Evolutionary conservation across 2,113 vertebrate species (phyloP), one percentile per base, ranked within the genome.

Genomic region (Terrapene triunguis): DNA sequence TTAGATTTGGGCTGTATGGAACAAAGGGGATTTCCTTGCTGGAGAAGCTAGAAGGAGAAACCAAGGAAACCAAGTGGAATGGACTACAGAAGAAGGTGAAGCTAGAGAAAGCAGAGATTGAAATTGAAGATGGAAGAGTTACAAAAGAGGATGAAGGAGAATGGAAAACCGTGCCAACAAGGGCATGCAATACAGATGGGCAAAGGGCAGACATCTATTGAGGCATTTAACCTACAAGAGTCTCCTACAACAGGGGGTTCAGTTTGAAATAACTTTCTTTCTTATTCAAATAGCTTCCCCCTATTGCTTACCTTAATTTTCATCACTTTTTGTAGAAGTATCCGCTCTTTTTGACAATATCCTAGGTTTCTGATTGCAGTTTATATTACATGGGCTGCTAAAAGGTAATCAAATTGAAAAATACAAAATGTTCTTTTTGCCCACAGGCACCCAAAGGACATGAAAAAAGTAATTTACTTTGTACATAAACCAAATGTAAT

Each of bases 381-480:
- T 96, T 89, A 50, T 92, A 89, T 95, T 96, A 80, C 44, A 92
- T 80, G 79, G 81, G 59, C 54, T 94, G 86, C 69, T 89, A 97
- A 94, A 92, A 89, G 95, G 87, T 89, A 94, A 96, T 89, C 79
- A 84, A 91, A 42, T 22, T 90, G 79, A 95, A 96, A 97, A 94
- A 53, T 0, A 89, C 25, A 80, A 92, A 96, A 93, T 76, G 82
- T 1, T 90, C n/a, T 85, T 48, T 92, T 97, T 91, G 87, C 57
- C 94, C 62, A 47, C 44, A 92, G 69, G 80, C 86, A 93, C 92
- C 51, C 80, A 53, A 54, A 83, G 81, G 83, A 92, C 72, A 91
- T 8, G 22, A 57, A 91, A 83, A 85, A 93, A 82, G 80, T 82
- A 72, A 95, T 86, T 89, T 94, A 76, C 51, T 82, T 13, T 8